These are phyloP conservation scores for Ephydatia muelleri DNA, from an alignment of 37 sponge, comb jelly and placozoan species.

Conservation along the genomic window DNA sequence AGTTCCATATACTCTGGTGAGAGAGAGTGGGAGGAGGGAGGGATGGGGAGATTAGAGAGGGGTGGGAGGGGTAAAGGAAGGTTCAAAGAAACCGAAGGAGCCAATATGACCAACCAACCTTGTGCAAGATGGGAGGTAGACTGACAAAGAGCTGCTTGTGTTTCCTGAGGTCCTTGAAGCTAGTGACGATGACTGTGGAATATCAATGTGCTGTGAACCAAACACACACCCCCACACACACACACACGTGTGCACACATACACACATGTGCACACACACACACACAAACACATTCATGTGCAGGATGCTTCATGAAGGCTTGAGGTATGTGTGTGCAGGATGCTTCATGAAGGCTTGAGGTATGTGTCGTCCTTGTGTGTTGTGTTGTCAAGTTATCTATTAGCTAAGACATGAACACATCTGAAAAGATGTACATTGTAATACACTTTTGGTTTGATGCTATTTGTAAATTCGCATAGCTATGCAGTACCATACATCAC, in stretches of 20 bases:
- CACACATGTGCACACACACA: constrained; percentile 24
- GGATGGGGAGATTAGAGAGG: background rate
- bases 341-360: no score
- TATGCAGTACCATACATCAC: no score
- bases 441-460: no score
- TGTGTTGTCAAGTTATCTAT: no score
- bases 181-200: constrained; percentile 57
- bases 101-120: constrained; percentile 9
- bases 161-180: constrained; percentile 74
- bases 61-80: background rate
- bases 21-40: background rate
- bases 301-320: no score
- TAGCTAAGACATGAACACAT: constrained; percentile 7
- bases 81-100: background rate
- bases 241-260: background rate
- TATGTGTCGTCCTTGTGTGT: no score
- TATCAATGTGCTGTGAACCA: background rate
- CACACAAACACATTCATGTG: no score
- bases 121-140: constrained; percentile 58
- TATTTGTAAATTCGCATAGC: no score
- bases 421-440: background rate
- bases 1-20: constrained; percentile 77
- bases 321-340: no score
- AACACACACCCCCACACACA: background rate
- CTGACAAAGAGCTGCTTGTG: constrained; percentile 58